These are phyloP conservation scores for Acanthosoma haemorrhoidale DNA, from an alignment of 2,888 invertebrate species.

Conservation along the genomic window DNA sequence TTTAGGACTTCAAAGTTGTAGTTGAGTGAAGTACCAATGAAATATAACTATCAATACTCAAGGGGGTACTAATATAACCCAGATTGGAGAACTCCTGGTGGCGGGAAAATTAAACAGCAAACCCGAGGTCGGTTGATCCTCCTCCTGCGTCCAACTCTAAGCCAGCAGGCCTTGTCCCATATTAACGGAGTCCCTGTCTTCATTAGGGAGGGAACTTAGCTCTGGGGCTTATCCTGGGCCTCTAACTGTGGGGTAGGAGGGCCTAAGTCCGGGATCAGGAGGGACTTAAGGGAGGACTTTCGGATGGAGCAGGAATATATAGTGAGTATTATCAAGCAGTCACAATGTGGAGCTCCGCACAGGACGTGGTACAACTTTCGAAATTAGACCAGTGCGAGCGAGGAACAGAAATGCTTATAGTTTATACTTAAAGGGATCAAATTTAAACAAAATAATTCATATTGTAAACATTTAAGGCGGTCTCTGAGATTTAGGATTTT, in stretches of 20 bases:
- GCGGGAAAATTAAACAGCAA: not conserved
- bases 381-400: not conserved
- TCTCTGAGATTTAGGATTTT: no score
- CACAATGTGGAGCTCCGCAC: not conserved
- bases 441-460: no score
- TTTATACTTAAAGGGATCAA: no score
- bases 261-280: conserved; percentile 16
- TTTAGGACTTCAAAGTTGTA: no score
- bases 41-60: no score
- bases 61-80: no score
- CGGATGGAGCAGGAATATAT: conserved; percentile 14
- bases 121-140: not conserved
- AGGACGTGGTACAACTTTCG: not conserved
- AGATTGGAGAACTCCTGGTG: not conserved
- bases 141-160: not conserved
- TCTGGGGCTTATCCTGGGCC: not conserved
- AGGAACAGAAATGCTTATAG: no score
- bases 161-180: conserved; percentile 13
- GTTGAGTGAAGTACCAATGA: no score
- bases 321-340: conserved; percentile 6
- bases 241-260: not conserved
- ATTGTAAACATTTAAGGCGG: no score
- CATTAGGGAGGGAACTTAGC: conserved; percentile 22
- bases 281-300: conserved; percentile 20
- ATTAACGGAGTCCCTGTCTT: conserved; percentile 22